Percentiles rank a stretch among this genome's conserved stretches.
Evolutionary conservation across 2,113 vertebrate species (phyloP).

Genomic region (Delphinapterus leucas): DNA sequence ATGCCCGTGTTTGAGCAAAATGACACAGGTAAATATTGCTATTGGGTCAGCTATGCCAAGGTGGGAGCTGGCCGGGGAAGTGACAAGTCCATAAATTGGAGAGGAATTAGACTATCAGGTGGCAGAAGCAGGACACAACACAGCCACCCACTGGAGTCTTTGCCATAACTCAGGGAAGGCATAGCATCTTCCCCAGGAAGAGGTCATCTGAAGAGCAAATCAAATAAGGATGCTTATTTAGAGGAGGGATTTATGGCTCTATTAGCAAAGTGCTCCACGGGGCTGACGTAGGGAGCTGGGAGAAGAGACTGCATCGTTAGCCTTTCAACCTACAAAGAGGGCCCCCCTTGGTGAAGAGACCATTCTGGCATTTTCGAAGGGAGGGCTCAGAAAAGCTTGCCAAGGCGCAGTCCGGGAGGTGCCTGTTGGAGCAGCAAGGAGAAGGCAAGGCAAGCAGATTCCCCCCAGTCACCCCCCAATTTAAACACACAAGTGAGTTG

Average conservation of each 20-base stretch:
- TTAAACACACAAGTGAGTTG: neutral
- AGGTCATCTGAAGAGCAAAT: constrained; percentile 56
- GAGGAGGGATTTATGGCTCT: constrained; percentile 38
- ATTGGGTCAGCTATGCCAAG: constrained; percentile 44
- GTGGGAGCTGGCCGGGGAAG: constrained; percentile 60
- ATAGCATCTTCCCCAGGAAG: neutral
- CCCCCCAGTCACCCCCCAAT: neutral
- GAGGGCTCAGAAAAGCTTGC: neutral
- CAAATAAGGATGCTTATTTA: constrained; percentile 47
- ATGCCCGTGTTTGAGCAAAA: constrained; percentile 8
- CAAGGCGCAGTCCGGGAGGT: neutral
- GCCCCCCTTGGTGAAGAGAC: neutral
- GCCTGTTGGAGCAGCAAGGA: neutral
- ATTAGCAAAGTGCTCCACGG: neutral
- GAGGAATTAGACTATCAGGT: constrained; percentile 67
- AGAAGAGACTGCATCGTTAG: neutral
- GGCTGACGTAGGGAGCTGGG: neutral
- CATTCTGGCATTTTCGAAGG: neutral
- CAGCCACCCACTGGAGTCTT: constrained; percentile 12
- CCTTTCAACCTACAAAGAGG: neutral
- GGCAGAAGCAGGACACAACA: constrained; percentile 45
- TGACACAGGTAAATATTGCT: constrained; percentile 51
- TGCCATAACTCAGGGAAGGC: constrained; percentile 38
- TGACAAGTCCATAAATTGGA: constrained; percentile 69
- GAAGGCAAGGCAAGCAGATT: neutral